phyloP scores from a whole-genome alignment of 2,113 vertebrate genomes.

The Hiodon alosoides region DNA sequence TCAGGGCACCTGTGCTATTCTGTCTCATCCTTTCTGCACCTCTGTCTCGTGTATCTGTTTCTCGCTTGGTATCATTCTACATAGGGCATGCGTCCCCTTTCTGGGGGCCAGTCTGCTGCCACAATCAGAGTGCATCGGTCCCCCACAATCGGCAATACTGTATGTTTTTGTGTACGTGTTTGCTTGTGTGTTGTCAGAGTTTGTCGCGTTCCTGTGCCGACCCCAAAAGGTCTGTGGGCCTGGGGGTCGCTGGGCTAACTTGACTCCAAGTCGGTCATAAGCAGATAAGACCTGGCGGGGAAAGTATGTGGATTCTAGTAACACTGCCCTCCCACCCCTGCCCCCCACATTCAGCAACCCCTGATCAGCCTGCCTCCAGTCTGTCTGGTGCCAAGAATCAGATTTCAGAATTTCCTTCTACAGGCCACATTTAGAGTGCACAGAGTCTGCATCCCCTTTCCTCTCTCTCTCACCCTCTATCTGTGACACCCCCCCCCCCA shows the following conservation, averaged over 20 bases:
- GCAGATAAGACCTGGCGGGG: constrained; percentile 52
- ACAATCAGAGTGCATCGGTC: constrained; percentile 6
- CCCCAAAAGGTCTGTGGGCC: constrained; percentile 29
- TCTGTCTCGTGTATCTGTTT: background rate
- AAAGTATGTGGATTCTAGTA: constrained; percentile 60
- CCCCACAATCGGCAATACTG: background rate
- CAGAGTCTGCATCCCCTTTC: constrained; percentile 36
- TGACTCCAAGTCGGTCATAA: constrained; percentile 55
- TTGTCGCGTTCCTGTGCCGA: constrained; percentile 32
- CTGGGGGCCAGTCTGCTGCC: constrained; percentile 16
- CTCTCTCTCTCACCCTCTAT: constrained; percentile 24
- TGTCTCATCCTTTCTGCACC: too few species aligned
- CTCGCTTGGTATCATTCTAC: background rate
- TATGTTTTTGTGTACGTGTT: constrained; percentile 19
- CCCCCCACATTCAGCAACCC: constrained; percentile 44
- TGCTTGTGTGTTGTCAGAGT: constrained; percentile 24
- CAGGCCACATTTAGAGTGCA: constrained; percentile 78
- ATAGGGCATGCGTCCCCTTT: background rate
- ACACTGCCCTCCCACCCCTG: constrained; percentile 51
- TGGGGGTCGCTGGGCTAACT: constrained; percentile 45
- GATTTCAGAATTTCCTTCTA: constrained; percentile 79
- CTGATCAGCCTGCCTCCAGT: constrained; percentile 62
- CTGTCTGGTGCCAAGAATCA: constrained; percentile 84
- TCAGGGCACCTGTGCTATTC: too few species aligned
- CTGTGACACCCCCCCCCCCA: constrained; percentile 26